Evolutionary conservation across 2,113 vertebrate species (phyloP).

Genomic region (Pseudopipra pipra): DNA sequence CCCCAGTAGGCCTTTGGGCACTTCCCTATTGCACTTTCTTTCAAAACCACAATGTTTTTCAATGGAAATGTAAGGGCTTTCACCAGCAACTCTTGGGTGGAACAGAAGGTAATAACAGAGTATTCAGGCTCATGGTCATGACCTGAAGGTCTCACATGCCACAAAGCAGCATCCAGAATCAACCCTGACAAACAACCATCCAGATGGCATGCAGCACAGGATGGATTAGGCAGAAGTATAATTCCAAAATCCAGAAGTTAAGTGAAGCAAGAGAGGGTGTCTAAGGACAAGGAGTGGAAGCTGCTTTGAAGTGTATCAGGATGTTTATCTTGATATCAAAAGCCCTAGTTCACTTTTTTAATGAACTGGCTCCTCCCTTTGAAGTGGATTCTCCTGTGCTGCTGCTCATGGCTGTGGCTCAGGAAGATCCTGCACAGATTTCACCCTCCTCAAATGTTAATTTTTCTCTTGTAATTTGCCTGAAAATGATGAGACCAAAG

Average conservation of each 20-base stretch:
- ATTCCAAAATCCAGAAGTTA: background rate
- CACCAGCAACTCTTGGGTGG: background rate
- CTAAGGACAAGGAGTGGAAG: background rate
- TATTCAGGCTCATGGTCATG: background rate
- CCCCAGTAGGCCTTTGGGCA: fast-evolving
- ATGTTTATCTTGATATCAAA: slow-evolving; percentile 5
- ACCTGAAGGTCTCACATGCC: background rate
- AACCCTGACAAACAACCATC: fast-evolving
- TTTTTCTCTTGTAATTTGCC: background rate
- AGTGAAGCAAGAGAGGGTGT: background rate
- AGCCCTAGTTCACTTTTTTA: background rate
- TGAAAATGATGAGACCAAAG: background rate
- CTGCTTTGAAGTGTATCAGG: slow-evolving; percentile 4
- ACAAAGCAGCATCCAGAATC: background rate
- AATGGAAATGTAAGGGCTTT: background rate
- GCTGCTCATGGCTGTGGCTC: background rate
- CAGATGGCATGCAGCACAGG: fast-evolving
- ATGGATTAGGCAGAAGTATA: background rate
- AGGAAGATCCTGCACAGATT: background rate
- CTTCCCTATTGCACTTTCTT: background rate
- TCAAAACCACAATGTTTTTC: background rate
- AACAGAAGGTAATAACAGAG: background rate
- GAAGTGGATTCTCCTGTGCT: background rate
- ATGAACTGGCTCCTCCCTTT: background rate
- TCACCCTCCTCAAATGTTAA: background rate